Base-by-base conservation (phyloP, 2,797 vertebrate genomes). In the Tenualosa ilisha region DNA sequence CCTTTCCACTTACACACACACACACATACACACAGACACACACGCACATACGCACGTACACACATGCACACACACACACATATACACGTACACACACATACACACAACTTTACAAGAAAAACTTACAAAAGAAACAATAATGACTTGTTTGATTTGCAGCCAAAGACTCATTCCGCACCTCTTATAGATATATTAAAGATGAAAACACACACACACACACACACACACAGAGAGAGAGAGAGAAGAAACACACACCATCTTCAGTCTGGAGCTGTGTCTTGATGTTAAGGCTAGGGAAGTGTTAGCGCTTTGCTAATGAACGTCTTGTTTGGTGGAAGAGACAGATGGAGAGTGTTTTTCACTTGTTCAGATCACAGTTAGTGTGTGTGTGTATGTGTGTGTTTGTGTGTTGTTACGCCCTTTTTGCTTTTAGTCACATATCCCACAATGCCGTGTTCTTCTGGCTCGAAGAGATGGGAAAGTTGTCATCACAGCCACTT, bases 401-500 rank as follows among this genome's bases (percentile, higher is more conserved):
- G 20, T 22, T 3, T 22, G 56, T 59, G 56, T 56, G 15, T 53
- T 1, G n/a, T n/a, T n/a, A n/a, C n/a, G n/a, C n/a, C n/a, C n/a
- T n/a, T n/a, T n/a, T n/a, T n/a, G 54, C 56, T 59, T 59, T 59
- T 59, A 59, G 56, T 59, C 56, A 59, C 56, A 59, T 59, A 59
- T 22, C 56, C 56, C 56, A 59, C 56, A 59, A 59, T 59, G 56
- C 56, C 0, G 5, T 59, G 56, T 22, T 3, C 5, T 59, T 59
- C 17, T 59, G 56, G 56, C 56, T 59, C 56, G 56, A 6, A 5
- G 20, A 59, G 17, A n/a, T 6, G 20, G 56, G 20, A n/a, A 59
- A 59, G 56, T 59, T 59, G 56, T 59, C 56, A 59, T 59, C 56
- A 59, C 56, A 59, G 20, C 86, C 82, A 85, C 63, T 83, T 85